Evolutionary conservation across 1,140 invertebrate species (phyloP).

Genomic region (Achroia grisella): DNA sequence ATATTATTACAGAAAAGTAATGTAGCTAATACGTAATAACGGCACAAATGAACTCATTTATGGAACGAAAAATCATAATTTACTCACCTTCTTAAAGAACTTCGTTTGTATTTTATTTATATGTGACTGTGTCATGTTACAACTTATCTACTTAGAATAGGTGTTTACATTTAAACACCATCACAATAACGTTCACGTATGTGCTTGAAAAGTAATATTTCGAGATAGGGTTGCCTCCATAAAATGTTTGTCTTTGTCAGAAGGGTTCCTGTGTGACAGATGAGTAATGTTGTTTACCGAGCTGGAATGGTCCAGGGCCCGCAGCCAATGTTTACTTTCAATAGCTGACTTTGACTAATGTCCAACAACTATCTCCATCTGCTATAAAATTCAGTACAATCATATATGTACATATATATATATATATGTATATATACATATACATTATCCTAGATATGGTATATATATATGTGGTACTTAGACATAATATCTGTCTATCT

Average conservation of each 20-base stretch:
- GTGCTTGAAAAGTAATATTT: constrained; percentile 16
- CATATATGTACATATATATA: background rate
- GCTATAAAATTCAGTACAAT: background rate
- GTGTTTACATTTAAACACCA: too few relatives aligned
- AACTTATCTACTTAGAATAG: too few relatives aligned
- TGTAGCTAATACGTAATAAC: too few relatives aligned
- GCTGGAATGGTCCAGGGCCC: constrained; percentile 5
- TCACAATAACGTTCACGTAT: background rate
- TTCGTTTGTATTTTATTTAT: too few relatives aligned
- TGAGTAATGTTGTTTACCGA: constrained; percentile 24
- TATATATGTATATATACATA: background rate
- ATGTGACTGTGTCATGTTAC: too few relatives aligned
- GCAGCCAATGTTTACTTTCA: constrained; percentile 19
- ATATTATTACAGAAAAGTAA: too few relatives aligned
- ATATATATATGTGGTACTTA: too few relatives aligned
- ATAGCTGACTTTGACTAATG: constrained; percentile 17
- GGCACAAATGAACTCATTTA: too few relatives aligned
- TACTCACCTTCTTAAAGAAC: too few relatives aligned
- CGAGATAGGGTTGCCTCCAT: constrained; percentile 10
- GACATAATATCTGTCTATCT: too few relatives aligned
- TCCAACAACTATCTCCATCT: constrained; percentile 9
- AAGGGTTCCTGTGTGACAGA: constrained; percentile 21
- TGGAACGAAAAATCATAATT: too few relatives aligned
- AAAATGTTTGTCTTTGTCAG: constrained; percentile 19
- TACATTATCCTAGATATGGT: too few relatives aligned